Conservation (phyloP, 2,797 vertebrate species). For the Macropus fuliginosus region DNA sequence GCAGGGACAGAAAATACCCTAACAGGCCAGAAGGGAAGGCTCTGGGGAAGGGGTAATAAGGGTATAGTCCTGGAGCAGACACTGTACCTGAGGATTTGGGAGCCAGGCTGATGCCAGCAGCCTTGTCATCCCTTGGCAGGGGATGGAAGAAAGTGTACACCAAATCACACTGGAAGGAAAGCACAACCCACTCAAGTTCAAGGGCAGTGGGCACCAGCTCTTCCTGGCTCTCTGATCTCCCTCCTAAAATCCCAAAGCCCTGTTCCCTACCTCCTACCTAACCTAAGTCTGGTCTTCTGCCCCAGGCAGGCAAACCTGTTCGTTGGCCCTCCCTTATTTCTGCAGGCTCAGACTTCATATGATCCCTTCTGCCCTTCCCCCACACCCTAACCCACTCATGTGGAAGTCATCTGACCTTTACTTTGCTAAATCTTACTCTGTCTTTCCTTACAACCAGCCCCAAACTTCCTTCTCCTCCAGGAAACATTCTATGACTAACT, state of each 20-base stretch:
- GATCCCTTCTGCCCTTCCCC: neutral
- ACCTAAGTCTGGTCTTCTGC: neutral
- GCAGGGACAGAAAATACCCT: constrained; percentile 38
- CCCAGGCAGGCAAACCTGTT: neutral
- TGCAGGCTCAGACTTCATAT: neutral
- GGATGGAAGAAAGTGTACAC: constrained; percentile 97
- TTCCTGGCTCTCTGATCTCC: neutral
- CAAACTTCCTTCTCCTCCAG: neutral
- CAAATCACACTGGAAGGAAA: constrained; percentile 90
- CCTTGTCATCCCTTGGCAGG: constrained; percentile 91
- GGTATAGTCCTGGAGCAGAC: neutral
- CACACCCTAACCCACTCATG: neutral
- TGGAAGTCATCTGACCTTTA: neutral
- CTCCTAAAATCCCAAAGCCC: neutral
- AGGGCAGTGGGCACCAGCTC: neutral
- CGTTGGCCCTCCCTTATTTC: neutral
- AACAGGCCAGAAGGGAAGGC: neutral
- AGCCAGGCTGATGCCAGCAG: constrained; percentile 81
- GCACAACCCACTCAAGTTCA: constrained; percentile 46
- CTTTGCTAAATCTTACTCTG: neutral
- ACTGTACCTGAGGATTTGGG: constrained; percentile 90
- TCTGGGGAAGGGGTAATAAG: neutral
- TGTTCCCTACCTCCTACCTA: neutral
- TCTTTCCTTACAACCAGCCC: neutral
- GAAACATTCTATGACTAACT: neutral